Conservation (phyloP, 2,113 vertebrate genomes). For the Brevimyrus niger region DNA sequence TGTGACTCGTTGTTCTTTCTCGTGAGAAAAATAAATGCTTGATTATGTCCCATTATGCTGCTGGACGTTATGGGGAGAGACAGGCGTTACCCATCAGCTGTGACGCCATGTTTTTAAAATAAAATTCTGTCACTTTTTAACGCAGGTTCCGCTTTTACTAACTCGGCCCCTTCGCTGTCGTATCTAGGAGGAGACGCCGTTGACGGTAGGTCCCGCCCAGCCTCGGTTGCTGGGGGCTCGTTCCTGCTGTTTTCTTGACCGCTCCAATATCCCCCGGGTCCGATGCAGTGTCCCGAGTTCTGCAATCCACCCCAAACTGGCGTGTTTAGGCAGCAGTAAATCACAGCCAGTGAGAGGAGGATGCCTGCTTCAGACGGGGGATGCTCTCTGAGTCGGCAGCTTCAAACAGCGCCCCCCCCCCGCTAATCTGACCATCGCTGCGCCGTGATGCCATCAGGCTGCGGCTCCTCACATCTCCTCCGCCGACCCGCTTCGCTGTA, state of each 20-base stretch:
- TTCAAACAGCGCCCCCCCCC: constrained; percentile 23
- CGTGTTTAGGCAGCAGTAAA: not conserved
- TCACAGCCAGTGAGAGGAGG: not conserved
- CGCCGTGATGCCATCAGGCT: constrained; percentile 23
- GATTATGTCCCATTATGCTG: not conserved
- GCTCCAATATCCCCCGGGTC: not conserved
- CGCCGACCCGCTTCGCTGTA: constrained; percentile 25
- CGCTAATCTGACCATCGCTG: constrained; percentile 33
- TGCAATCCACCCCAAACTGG: not conserved
- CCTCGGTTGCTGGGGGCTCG: not conserved
- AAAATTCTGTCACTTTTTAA: not conserved
- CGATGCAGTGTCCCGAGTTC: not conserved
- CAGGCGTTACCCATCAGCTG: not conserved
- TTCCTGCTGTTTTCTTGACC: not conserved
- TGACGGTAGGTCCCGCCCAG: not conserved
- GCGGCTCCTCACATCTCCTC: constrained; percentile 23
- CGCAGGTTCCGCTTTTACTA: not conserved
- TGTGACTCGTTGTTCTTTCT: not conserved
- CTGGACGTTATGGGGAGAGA: not conserved
- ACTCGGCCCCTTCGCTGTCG: not conserved
- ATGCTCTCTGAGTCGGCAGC: not conserved
- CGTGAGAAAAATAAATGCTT: not conserved
- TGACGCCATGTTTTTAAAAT: not conserved
- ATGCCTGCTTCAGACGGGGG: not conserved
- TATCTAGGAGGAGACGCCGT: not conserved